Evolutionary conservation across 1,140 invertebrate genomes (phyloP), one percentile per base, ranked within the genome.

Genomic region (Aplysia californica): DNA sequence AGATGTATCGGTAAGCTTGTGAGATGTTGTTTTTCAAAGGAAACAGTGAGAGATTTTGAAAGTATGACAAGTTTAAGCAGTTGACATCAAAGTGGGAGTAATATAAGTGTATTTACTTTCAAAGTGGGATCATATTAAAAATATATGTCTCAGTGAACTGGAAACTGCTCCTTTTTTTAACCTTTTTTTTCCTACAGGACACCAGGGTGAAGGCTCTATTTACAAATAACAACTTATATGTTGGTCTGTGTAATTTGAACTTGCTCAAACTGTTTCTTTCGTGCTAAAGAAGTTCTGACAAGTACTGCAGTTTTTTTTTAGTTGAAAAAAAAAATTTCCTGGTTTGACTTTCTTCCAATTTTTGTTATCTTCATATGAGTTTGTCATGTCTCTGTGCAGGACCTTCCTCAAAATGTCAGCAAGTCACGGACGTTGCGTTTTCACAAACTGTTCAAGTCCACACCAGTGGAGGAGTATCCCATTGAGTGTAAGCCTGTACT

Each of bases 401-500:
- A 86, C 29, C 67, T 67, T 26, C 75, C 81, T 38, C 79, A 79
- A 36, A 74, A 73, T 29, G 64, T 83, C 21, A 86, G 82, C 71
- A 87, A 86, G 68, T 86, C 86, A 3, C 79, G 84, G 61, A 83
- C 79, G 66, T 74, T 81, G 55, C 84, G 85, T 44, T 87, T 87
- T 66, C 86, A 87, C 76, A 87, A 87, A 44, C 75, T 87, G 69
- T 87, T 87, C 74, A 87, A 87, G 72, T 78, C 79, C 65, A 81
- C 86, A 5, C 85, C 86, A 33, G 69, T 77, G 21, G 80, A 83
- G 29, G 86, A 87, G 77, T 80, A 80, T 56, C 85, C 84, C 35
- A 74, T 87, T 67, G 84, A 87, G 56, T 83, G 86, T 87, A 81
- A 86, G 83, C 79, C 33, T 44, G 35, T 55, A 2, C 38, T 26